Evolutionary conservation across 2,888 invertebrate genomes (phyloP).

Genomic region (Eudasyphora cyanicolor): DNA sequence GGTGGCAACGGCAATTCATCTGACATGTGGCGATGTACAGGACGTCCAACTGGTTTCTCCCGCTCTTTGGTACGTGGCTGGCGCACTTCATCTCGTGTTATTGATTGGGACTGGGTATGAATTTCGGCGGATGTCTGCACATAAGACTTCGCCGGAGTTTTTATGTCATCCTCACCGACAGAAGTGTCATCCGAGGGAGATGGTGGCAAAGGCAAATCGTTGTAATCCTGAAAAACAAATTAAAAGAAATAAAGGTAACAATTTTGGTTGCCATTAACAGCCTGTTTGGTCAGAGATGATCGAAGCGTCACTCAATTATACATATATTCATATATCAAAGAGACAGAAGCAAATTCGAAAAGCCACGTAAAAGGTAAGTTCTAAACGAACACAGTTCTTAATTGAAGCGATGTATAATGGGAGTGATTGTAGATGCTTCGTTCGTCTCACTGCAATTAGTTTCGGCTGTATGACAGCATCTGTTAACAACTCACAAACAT

Average conservation of each 20-base stretch:
- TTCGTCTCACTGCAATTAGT: neutral
- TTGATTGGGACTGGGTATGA: slow-evolving; percentile 62
- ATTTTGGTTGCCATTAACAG: too few species aligned
- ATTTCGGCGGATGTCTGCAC: slow-evolving; percentile 65
- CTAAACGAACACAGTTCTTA: too few species aligned
- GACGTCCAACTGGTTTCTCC: slow-evolving; percentile 57
- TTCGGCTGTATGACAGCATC: too few species aligned
- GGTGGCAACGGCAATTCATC: slow-evolving; percentile 76
- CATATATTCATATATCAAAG: too few species aligned
- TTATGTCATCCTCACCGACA: slow-evolving; percentile 79
- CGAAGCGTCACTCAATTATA: too few species aligned
- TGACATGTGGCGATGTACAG: slow-evolving; percentile 72
- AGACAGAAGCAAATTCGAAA: neutral
- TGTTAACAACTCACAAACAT: slow-evolving; percentile 66
- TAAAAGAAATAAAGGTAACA: slow-evolving; percentile 11
- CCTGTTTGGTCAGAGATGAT: too few species aligned
- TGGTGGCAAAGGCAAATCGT: slow-evolving; percentile 88
- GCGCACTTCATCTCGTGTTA: slow-evolving; percentile 50
- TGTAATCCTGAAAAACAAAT: slow-evolving; percentile 71
- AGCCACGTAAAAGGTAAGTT: too few species aligned
- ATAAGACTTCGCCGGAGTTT: slow-evolving; percentile 62
- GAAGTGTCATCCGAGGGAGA: slow-evolving; percentile 83
- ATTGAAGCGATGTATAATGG: too few species aligned
- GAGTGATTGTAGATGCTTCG: too few species aligned
- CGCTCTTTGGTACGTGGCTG: slow-evolving; percentile 55